These are phyloP conservation scores for Cheilosia soror DNA, from an alignment of 2,888 invertebrate species.

Conservation along the genomic window DNA sequence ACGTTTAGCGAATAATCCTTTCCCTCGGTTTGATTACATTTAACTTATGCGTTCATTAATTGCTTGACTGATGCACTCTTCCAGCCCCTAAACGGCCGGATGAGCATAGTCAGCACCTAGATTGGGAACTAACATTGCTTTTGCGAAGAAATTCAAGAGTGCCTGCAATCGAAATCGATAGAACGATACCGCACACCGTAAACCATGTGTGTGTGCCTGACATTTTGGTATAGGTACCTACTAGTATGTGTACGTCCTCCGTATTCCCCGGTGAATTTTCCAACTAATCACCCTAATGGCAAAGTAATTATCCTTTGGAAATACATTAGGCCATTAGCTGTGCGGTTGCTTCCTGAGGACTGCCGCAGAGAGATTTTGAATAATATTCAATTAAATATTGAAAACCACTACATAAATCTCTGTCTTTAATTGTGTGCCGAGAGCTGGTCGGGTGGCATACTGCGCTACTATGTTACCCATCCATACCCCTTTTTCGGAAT, in stretches of 20 bases:
- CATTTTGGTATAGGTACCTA: neutral
- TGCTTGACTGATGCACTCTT: slow-evolving; percentile 20
- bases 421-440: slow-evolving; percentile 78
- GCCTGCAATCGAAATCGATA: slow-evolving; percentile 40
- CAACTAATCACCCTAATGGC: slow-evolving; percentile 83
- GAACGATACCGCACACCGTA: neutral
- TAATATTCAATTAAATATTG: slow-evolving; percentile 82
- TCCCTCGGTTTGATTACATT: slow-evolving; percentile 50
- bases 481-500: neutral
- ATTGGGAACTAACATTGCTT: neutral
- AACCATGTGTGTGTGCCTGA: slow-evolving; percentile 2
- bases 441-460: slow-evolving; percentile 29
- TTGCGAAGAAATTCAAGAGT: slow-evolving; percentile 29
- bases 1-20: slow-evolving; percentile 47
- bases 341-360: slow-evolving; percentile 81
- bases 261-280: slow-evolving; percentile 77
- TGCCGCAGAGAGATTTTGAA: slow-evolving; percentile 80
- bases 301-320: slow-evolving; percentile 82
- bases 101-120: slow-evolving; percentile 3
- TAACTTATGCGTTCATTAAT: slow-evolving; percentile 62
- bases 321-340: slow-evolving; percentile 81
- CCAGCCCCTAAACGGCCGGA: neutral
- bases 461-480: neutral
- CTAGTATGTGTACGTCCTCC: neutral
- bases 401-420: slow-evolving; percentile 82